Percentiles rank a stretch among this genome's conserved stretches.
Conservation (phyloP, 2,888 invertebrate genomes). For the Miltochrista miniata region DNA sequence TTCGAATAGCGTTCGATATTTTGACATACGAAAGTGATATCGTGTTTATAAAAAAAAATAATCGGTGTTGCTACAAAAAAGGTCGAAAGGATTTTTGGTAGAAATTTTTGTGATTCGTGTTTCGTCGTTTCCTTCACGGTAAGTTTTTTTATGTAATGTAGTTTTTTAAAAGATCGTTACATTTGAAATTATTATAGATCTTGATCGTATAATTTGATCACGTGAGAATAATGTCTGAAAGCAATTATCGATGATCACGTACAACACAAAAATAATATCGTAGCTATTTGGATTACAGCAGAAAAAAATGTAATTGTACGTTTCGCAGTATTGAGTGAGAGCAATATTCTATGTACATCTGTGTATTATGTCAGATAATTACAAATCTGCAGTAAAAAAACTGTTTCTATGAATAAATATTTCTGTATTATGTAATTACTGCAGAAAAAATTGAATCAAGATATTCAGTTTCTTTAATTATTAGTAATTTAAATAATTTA, state of each 20-base stretch:
- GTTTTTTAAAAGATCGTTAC: slow-evolving; percentile 34
- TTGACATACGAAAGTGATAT: slow-evolving; percentile 59
- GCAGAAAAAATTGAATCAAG: too few species aligned
- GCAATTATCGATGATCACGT: slow-evolving; percentile 35
- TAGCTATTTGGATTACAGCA: neutral
- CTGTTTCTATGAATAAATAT: too few species aligned
- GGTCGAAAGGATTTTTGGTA: slow-evolving; percentile 55
- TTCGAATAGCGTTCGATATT: slow-evolving; percentile 41
- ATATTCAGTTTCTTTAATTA: too few species aligned
- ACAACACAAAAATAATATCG: slow-evolving; percentile 1
- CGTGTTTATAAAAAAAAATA: slow-evolving; percentile 45
- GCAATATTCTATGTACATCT: too few species aligned
- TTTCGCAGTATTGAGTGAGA: neutral
- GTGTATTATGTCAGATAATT: too few species aligned
- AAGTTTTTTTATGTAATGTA: slow-evolving; percentile 37
- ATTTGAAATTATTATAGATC: slow-evolving; percentile 47
- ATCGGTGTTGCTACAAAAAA: slow-evolving; percentile 55
- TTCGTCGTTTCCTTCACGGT: slow-evolving; percentile 66
- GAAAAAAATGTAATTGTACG: neutral
- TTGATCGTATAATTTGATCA: slow-evolving; percentile 32
- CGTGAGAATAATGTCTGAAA: slow-evolving; percentile 37
- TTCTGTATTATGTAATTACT: neutral
- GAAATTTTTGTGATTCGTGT: slow-evolving; percentile 26
- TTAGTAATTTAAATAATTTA: too few species aligned
- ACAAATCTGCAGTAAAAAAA: too few species aligned